Evolutionary conservation across 1,140 invertebrate genomes (phyloP), one percentile per base, ranked within the genome.

Genomic region (Oryctes rhinoceros): DNA sequence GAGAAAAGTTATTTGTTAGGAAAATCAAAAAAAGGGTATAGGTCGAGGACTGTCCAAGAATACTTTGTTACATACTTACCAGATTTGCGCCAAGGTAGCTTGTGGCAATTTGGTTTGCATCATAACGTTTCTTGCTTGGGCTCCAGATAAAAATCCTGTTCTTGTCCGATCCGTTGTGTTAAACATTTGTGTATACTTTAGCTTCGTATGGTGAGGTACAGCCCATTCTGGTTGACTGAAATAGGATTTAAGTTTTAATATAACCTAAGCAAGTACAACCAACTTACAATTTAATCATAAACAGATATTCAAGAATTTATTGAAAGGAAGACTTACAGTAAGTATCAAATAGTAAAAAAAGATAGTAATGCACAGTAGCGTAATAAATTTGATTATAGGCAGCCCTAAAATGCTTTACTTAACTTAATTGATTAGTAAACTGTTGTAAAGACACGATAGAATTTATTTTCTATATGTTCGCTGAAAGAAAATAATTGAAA

Each of bases 111-210:
- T 94, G 30, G 97, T 96, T 86, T 98, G 96, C n/a, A 99, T 92
- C 88, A 99, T 94, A 44, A 99, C 94, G 82, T 96, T 94, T 81
- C 97, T 91, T 0, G 98, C 98, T 89, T 99, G 97, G 20, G 94
- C 92, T 0, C 98, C 98, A 35, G 96, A 95, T 35, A 99, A 90
- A 86, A 91, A 97, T 1, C 97, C 97, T 37, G 92, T 93, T 85
- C 97, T 93, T 11, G 94, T 91, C 81, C 95, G 91, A 89, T 99
- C 98, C 81, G 95, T 94, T 1, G 94, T 94, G 88, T 99, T 99
- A 87, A 99, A 99, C 4, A 98, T 89, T 88, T 99, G 97, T 10
- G 96, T 98, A 86, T 98, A 99, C 88, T 97, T 98, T 65, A 98
- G 90, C 88, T 97, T 98, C 49, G 93, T 94, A 79, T 92, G 92